Percentiles rank a stretch among this genome's conserved stretches.
Conservation (phyloP, 2,113 vertebrate species). For the Cyanistes caeruleus region DNA sequence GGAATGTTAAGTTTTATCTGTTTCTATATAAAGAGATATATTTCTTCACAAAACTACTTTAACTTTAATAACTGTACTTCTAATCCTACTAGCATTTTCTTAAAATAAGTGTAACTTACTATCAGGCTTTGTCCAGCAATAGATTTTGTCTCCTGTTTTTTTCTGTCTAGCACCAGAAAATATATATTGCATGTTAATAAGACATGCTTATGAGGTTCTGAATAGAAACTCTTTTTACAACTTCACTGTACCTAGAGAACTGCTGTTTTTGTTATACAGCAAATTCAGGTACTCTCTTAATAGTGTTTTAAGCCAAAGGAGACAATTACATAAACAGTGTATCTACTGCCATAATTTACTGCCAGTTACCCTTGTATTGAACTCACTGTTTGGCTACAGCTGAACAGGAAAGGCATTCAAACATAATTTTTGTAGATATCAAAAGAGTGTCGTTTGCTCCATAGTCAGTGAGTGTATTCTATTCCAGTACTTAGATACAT, state of each 20-base stretch:
- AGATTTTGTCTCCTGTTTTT: neutral
- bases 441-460: neutral
- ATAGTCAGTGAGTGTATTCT: neutral
- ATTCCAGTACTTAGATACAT: neutral
- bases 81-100: neutral
- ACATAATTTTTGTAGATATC: neutral
- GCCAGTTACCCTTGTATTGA: neutral
- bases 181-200: rapidly evolving
- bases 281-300: neutral
- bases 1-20: neutral
- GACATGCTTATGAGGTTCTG: neutral
- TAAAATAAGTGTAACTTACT: neutral
- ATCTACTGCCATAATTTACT: neutral
- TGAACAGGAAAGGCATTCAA: neutral
- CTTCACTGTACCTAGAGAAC: neutral
- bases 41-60: neutral
- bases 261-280: neutral
- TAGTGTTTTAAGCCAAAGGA: neutral
- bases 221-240: neutral
- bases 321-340: neutral
- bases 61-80: neutral
- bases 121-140: neutral
- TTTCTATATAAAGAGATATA: neutral
- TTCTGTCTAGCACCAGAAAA: neutral
- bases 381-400: neutral